phyloP scores from a whole-genome alignment of 2,888 invertebrate species.

The Candidula unifasciata region DNA sequence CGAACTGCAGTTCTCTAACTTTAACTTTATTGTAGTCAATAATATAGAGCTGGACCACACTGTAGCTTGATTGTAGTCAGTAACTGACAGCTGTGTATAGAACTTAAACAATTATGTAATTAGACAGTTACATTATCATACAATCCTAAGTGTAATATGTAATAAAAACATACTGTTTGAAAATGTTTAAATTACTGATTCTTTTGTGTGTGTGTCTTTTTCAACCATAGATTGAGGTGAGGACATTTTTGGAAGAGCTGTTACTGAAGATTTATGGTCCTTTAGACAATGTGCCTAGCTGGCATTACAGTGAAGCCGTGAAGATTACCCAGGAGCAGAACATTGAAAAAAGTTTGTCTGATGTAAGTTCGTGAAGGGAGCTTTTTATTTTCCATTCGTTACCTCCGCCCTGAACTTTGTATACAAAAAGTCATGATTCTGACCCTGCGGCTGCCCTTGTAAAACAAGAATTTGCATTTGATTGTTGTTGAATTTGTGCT shows the following conservation, averaged over 20 bases:
- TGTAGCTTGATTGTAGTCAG: neutral
- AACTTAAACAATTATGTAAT: neutral
- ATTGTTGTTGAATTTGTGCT: no score
- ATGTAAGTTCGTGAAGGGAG: neutral
- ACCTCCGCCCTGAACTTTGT: no score
- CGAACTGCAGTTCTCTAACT: no score
- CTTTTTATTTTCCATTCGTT: no score
- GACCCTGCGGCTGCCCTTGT: no score
- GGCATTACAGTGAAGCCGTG: conserved; percentile 52
- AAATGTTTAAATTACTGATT: neutral
- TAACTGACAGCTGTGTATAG: neutral
- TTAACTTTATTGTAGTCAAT: neutral
- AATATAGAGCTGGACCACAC: neutral
- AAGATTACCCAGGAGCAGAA: neutral
- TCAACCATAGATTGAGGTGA: conserved; percentile 27
- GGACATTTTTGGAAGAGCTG: conserved; percentile 49
- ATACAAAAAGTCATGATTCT: no score
- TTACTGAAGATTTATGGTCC: conserved; percentile 61
- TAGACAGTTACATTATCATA: no score
- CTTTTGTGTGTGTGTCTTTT: neutral
- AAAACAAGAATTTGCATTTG: no score
- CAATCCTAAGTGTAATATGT: neutral
- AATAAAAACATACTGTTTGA: neutral
- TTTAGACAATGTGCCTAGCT: conserved; percentile 55
- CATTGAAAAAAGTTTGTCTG: neutral